Evolutionary conservation across 1,140 invertebrate species (phyloP), one percentile per base, ranked within the genome.

Genomic region (Yoshiicerus persimilis): DNA sequence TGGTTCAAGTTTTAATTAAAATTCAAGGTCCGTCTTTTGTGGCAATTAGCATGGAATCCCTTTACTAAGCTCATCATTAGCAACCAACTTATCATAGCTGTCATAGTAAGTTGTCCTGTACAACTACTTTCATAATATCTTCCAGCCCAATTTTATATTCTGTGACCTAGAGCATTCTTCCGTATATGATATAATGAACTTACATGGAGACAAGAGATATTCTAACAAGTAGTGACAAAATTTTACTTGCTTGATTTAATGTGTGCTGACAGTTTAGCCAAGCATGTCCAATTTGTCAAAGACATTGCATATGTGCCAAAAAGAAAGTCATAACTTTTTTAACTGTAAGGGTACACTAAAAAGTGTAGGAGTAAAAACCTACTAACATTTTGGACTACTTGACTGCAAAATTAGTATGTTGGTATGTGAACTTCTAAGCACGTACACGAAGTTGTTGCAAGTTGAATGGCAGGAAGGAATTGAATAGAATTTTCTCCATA

Each of bases 81-180:
- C 64, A 41, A 87, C 47, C 70, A n/a, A 87, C 86, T 80, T 34
- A 80, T 80, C 75, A 70, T 70, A 80, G n/a, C 75, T 80, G 75
- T 38, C 75, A 38, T 23, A 30, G 0, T 30, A n/a, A n/a, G n/a
- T n/a, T n/a, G n/a, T 16, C 30, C 66, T 30, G 4, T 27, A 16
- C 13, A 9, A 6, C 64, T 70, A 2, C 64, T 70, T 70, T 9
- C 23, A 64, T 16, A 16, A 13, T 70, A 70, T n/a, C 3, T 56
- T 56, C 47, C 47, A n/a, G n/a, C 16, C 13, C 13, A 56, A 56
- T 70, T 70, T 25, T 32, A 6, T 3, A 30, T 30, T 70, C 30
- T 30, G 25, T 16, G 25, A 10, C 1, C 10, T 13, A 3, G 25
- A 70, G 30, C 64, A 25, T 30, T 30, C 3, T 70, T 25, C 25